Base-by-base conservation (phyloP, 2,113 vertebrate genomes). In the Apteryx mantelli region DNA sequence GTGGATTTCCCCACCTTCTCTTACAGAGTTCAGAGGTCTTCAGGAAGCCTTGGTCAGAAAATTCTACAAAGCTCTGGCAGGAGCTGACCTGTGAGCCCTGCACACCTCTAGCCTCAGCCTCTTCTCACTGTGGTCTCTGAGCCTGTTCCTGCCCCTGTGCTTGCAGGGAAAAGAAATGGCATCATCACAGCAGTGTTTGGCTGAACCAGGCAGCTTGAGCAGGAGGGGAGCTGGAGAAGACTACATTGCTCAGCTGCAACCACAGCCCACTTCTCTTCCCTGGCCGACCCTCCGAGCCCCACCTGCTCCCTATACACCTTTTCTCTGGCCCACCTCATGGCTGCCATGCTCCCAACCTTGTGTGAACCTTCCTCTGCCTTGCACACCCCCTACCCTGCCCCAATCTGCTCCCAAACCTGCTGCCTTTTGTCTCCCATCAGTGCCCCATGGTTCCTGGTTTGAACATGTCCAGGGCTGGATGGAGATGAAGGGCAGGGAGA, bases 401-500 rank as follows among this genome's bases (percentile, higher is more conserved):
- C 44, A 48, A 30, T 36, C 32, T 17, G 7, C 38, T 30, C 32
- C 32, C 14, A 52, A 13, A 1, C n/a, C 34, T 85, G 30, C 21
- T 58, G 16, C 77, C 32, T 32, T 48, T 88, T 40, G 36, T 30
- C 22, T 75, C 22, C 25, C 11, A 5, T 28, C 88, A 95, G 92
- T 96, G 50, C 94, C 79, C 25, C 91, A 77, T 40, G 90, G 93
- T 14, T 97, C 82, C 48, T 96, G 85, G 82, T 97, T 96, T 30
- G 40, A 95, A 52, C 92, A 91, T 3, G 19, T 95, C 70, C 53
- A 6, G 44, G 90, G 74, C 22, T 96, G 95, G 93, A 79, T 96
- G 82, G 60, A 95, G 65, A 44, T 93, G 89, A 70, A 82, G 42
- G 85, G 77, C 38, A 79, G 7, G 10, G 48, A 77, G 16, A 93